Percentiles rank a stretch among this genome's conserved stretches.
Conservation (phyloP, 2,113 vertebrate genomes). For the Bubo blakistoni region DNA sequence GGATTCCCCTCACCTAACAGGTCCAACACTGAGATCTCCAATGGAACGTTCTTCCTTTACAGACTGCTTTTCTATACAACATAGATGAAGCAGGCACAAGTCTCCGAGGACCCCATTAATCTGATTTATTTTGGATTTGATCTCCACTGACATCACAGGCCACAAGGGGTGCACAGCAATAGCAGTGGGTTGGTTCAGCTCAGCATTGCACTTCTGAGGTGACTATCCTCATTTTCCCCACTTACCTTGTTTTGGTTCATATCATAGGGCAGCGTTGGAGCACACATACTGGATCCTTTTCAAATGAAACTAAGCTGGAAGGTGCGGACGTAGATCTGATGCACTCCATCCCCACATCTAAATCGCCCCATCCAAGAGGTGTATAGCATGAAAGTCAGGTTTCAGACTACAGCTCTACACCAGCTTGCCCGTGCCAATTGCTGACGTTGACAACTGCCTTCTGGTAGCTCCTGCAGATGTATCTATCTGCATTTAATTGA, state of each 20-base stretch:
- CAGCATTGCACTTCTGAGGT: not conserved
- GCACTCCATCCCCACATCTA: not conserved
- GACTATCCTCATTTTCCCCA: not conserved
- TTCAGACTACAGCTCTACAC: not conserved
- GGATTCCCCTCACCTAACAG: not conserved
- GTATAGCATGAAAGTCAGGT: not conserved
- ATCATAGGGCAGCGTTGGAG: rapidly evolving
- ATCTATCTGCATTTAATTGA: not conserved
- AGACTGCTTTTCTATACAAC: too few relatives aligned
- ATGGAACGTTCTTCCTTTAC: not conserved
- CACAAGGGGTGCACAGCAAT: rapidly evolving
- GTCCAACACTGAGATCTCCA: not conserved
- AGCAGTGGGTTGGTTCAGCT: not conserved
- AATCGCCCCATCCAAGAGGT: not conserved
- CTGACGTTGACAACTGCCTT: not conserved
- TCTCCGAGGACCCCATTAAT: not conserved
- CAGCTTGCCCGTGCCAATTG: not conserved
- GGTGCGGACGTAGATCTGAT: not conserved
- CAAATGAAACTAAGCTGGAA: not conserved
- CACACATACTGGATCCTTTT: not conserved
- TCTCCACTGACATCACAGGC: not conserved
- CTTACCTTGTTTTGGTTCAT: not conserved
- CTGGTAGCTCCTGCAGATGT: not conserved
- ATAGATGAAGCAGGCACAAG: not conserved
- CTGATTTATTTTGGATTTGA: not conserved